Evolutionary conservation across 2,888 invertebrate genomes (phyloP), one percentile per base, ranked within the genome.

Genomic region (Anorthoa munda): DNA sequence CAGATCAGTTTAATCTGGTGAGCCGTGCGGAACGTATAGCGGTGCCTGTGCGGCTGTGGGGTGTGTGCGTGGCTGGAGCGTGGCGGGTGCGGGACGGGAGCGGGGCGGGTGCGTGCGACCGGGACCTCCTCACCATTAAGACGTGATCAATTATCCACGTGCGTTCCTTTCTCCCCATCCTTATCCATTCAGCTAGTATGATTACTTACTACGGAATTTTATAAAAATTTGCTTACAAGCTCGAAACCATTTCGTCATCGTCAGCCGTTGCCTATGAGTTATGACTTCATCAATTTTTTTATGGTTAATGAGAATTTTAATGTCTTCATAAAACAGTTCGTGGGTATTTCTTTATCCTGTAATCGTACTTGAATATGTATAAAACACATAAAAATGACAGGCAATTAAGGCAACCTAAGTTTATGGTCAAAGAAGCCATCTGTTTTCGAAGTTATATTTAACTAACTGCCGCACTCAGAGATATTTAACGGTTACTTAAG

Each of bases 131-230:
- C 85, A 72, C 68, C 87, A 90, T 91, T 89, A 92, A 91, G 92
- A 92, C 91, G 92, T 92, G 92, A 93, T 93, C 93, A 93, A 93
- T 93, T 93, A 93, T 90, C 91, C 86, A 88, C 88, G 89, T 87
- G 88, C 89, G 87, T 87, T 89, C 84, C 86, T 84, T 85, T 81
- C 85, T 79, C 81, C 81, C 78, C 65, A 75, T 83, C 84, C 80
- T 67, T 71, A 79, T 82, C 72, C 82, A 81, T 82, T 82, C 77
- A 79, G 84, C 75, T 83, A 84, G 82, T 73, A 81, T 86, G 86
- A 88, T 88, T 85, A 85, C 84, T 84, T 75, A 66, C 74, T 48
- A 80, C 82, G 88, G 86, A 88, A 89, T 91, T 91, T 91, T 88
- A 91, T 90, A 91, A 88, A 85, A 87, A 83, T 76, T 79, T 66